These are phyloP conservation scores for Passer domesticus DNA, from an alignment of 2,113 vertebrate species.

Conservation along the genomic window DNA sequence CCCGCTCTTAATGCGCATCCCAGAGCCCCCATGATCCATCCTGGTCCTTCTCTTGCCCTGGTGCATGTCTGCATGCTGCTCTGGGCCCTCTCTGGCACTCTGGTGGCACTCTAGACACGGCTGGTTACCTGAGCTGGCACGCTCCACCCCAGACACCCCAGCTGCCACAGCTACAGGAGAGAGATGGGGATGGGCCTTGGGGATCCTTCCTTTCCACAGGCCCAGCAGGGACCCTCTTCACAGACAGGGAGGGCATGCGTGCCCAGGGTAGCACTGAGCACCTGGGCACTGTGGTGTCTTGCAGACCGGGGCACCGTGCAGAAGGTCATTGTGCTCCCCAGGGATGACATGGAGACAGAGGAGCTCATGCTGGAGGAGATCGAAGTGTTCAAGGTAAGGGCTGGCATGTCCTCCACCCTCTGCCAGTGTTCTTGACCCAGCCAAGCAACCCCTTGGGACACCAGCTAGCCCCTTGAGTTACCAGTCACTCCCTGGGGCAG, in stretches of 20 bases:
- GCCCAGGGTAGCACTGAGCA: slow-evolving; percentile 40
- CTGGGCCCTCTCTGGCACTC: not conserved
- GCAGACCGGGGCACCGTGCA: slow-evolving; percentile 94
- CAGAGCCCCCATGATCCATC: not conserved
- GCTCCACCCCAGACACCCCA: not conserved
- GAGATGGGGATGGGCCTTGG: not conserved
- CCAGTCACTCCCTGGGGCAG: not conserved
- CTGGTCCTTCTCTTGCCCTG: not conserved
- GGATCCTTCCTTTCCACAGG: not conserved
- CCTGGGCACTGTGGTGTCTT: slow-evolving; percentile 28
- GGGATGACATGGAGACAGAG: slow-evolving; percentile 93
- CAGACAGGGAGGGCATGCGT: not conserved
- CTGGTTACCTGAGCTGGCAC: not conserved
- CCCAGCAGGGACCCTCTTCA: not conserved
- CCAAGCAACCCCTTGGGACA: not conserved
- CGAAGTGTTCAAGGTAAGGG: slow-evolving; percentile 92
- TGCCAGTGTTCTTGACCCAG: not conserved
- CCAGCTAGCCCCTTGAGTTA: not conserved
- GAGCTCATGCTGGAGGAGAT: slow-evolving; percentile 97
- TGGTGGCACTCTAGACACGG: not conserved
- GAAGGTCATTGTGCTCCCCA: slow-evolving; percentile 96
- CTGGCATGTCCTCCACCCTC: not conserved
- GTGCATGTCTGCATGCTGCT: not conserved
- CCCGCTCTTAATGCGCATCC: not conserved
- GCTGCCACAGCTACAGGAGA: not conserved